A percentile compares a stretch with the other conserved stretches of the same genome.
Evolutionary conservation across 30 jellyfish, hydroid and myxozoan genomes (phyloP).

Genomic region (Turritopsis rubra): DNA sequence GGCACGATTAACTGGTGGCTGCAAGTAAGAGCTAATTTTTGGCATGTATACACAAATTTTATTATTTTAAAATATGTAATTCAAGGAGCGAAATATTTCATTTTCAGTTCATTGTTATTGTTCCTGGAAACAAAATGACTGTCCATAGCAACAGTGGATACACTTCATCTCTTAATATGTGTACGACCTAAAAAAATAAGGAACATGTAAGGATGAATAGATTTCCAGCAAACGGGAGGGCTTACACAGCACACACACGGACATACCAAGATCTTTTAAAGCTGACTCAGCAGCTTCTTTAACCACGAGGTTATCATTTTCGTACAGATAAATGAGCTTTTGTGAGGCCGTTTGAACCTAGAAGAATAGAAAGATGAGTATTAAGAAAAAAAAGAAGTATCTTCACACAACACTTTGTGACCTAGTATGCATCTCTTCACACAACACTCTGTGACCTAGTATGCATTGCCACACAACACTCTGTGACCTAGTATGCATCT

Average conservation of each 20-base stretch:
- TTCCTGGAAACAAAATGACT: no score
- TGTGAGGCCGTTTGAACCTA: background rate
- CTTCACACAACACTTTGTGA: background rate
- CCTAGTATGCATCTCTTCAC: background rate
- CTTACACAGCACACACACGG: background rate
- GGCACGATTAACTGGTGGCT: no score
- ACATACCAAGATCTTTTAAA: background rate
- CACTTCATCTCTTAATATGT: background rate
- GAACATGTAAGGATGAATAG: background rate
- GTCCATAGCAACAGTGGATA: no score
- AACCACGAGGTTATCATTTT: background rate
- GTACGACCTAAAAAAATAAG: background rate
- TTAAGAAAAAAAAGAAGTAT: background rate
- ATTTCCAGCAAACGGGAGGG: background rate
- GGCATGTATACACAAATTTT: no score
- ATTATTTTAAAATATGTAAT: no score
- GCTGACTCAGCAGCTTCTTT: slow-evolving; percentile 7
- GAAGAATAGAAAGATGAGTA: background rate
- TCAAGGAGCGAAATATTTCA: no score
- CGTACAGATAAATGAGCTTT: background rate
- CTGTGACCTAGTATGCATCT: background rate
- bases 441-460: background rate
- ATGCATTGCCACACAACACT: background rate
- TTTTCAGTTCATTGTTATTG: no score
- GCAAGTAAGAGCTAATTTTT: no score